A percentile compares a stretch with the other conserved stretches of the same genome.
These are phyloP conservation scores for Callocephalon fimbriatum DNA, from an alignment of 2,113 vertebrate species.

Conservation along the genomic window DNA sequence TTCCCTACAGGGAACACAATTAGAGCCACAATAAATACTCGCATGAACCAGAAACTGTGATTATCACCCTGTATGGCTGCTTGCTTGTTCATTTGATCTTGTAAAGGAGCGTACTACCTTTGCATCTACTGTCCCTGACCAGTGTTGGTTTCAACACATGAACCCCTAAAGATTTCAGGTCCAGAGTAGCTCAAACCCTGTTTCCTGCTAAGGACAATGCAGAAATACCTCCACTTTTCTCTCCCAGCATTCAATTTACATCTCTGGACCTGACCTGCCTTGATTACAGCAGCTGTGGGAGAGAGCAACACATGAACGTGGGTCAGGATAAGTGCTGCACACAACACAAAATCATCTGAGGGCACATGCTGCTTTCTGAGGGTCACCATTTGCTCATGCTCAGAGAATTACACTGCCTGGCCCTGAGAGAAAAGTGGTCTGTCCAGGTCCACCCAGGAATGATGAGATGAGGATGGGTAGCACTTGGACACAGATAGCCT, in stretches of 20 bases:
- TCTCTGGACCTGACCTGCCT: background rate
- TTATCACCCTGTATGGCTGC: background rate
- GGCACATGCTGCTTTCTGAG: background rate
- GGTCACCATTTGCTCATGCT: accelerated
- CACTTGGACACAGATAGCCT: background rate
- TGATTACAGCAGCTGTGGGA: background rate
- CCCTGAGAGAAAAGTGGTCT: background rate
- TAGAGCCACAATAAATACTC: background rate
- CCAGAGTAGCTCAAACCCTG: background rate
- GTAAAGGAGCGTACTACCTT: accelerated
- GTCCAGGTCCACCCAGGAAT: background rate
- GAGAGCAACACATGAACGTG: background rate
- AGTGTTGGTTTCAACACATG: background rate
- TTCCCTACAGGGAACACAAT: background rate
- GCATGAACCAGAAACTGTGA: background rate
- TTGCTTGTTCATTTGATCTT: background rate
- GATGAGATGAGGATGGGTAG: background rate
- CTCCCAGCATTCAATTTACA: background rate
- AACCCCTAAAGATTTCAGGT: background rate
- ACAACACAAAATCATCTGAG: background rate
- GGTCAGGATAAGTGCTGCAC: background rate
- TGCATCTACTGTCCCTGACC: background rate
- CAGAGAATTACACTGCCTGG: background rate
- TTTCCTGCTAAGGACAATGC: background rate
- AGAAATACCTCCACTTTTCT: background rate